Conservation (phyloP, 2,113 vertebrate genomes). For the Epinephelus moara region DNA sequence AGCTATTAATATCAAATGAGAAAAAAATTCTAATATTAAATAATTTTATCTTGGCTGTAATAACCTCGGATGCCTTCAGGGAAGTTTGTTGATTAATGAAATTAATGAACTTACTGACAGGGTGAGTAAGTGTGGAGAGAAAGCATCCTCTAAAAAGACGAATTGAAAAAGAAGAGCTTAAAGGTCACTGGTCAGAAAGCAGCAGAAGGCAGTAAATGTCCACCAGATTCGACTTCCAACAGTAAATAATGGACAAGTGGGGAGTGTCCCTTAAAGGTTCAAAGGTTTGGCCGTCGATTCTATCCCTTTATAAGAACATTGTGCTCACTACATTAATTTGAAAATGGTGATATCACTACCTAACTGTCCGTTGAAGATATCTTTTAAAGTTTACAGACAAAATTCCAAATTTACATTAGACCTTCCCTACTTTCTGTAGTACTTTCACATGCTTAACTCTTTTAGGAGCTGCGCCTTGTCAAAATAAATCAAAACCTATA, state of each 20-base stretch:
- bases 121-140: slow-evolving; percentile 5
- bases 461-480: too few relatives aligned
- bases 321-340: background rate
- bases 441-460: too few relatives aligned
- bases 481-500: too few relatives aligned
- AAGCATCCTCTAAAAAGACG: slow-evolving; percentile 8
- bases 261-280: background rate
- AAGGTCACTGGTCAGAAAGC: slow-evolving; percentile 29
- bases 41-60: slow-evolving; percentile 31
- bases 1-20: slow-evolving; percentile 40
- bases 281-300: too few relatives aligned
- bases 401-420: too few relatives aligned
- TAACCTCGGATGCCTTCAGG: slow-evolving; percentile 26
- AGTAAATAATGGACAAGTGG: background rate
- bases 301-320: too few relatives aligned
- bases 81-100: slow-evolving; percentile 53
- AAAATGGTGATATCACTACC: background rate
- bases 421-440: too few relatives aligned
- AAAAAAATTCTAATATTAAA: slow-evolving; percentile 38
- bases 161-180: slow-evolving; percentile 9
- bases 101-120: slow-evolving; percentile 43
- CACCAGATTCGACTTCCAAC: background rate
- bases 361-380: background rate
- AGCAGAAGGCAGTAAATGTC: background rate
- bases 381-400: too few relatives aligned